Conservation (phyloP, 2,888 invertebrate genomes). For the Automeris io region DNA sequence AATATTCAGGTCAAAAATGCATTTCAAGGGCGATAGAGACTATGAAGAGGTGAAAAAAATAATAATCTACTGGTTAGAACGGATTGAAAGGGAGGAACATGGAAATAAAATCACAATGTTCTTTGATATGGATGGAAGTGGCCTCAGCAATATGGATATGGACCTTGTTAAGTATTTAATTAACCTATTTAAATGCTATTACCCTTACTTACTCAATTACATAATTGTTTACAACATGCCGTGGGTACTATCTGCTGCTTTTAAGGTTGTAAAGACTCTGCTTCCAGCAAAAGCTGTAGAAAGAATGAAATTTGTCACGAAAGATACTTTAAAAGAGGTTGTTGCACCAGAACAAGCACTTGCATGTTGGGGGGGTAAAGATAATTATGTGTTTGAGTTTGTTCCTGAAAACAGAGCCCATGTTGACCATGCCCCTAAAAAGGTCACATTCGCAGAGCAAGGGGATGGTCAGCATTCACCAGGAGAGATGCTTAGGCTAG, state of each 20-base stretch:
- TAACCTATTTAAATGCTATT: slow-evolving; percentile 90
- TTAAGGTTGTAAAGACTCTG: slow-evolving; percentile 92
- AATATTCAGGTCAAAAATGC: slow-evolving; percentile 88
- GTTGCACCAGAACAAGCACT: slow-evolving; percentile 86
- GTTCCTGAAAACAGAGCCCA: slow-evolving; percentile 74
- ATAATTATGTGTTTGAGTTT: slow-evolving; percentile 84
- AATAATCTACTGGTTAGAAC: slow-evolving; percentile 91
- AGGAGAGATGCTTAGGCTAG: slow-evolving; percentile 78
- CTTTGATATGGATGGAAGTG: slow-evolving; percentile 94
- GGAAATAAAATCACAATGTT: slow-evolving; percentile 88
- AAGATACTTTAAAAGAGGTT: slow-evolving; percentile 83
- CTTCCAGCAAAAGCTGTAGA: slow-evolving; percentile 92
- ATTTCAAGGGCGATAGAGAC: slow-evolving; percentile 86
- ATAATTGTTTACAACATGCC: slow-evolving; percentile 96
- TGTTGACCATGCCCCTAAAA: slow-evolving; percentile 63
- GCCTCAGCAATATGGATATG: slow-evolving; percentile 93
- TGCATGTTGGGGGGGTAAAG: slow-evolving; percentile 87
- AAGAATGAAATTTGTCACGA: slow-evolving; percentile 89
- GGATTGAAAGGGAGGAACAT: slow-evolving; percentile 84
- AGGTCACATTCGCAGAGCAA: slow-evolving; percentile 60
- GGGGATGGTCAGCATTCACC: slow-evolving; percentile 51
- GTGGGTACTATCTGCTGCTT: slow-evolving; percentile 94
- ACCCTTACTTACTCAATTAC: slow-evolving; percentile 91
- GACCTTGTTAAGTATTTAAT: slow-evolving; percentile 93
- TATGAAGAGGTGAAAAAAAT: slow-evolving; percentile 86